Base-by-base conservation (phyloP, 2,797 vertebrate species). In the Chelidonichthys spinosus region DNA sequence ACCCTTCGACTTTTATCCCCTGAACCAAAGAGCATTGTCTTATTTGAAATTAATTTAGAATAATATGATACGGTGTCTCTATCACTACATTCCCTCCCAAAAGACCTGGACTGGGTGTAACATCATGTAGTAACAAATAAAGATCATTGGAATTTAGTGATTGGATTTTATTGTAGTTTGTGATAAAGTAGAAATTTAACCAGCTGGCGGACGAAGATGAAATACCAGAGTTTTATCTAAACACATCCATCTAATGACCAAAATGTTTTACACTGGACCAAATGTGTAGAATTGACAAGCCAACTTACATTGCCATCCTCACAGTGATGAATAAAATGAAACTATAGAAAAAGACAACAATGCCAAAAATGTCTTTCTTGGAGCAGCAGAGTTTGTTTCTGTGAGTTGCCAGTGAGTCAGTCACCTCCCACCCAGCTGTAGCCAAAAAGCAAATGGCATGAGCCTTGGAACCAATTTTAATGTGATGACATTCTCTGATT, bases 391-490 rank as follows among this genome's bases (percentile, higher is more conserved):
- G 25, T 25, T 25, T 25, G 25, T 17, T 36, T 67, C 8, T 4
- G 14, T 35, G 15, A 58, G 39, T 37, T 17, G 43, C 11, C 43
- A 15, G 11, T 43, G 42, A 43, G 42, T 4, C 14, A 9, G 66
- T 56, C 44, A 44, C 59, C 68, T 74, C 59, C 71, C 74, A 74
- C 55, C 68, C 49, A 77, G 36, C 64, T 49, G 66, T 47, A 46
- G 32, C 40, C 55, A 54, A 50, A 73, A 33, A 46, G 55, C 8
- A 58, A 73, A 74, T 35, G 25, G 35, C 11, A 49, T 62, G 42
- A 58, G 32, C 59, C 55, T 64, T 59, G 56, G 65, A 79, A 46
- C 37, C 61, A 63, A 37, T 64, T 66, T 55, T 25, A 74, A 76
- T 47, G 37, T 7, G 39, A 58, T 60, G 44, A 53, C 37, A 46